Evolutionary conservation across 2,113 vertebrate genomes (phyloP).

Genomic region (Cyanocitta stelleri): DNA sequence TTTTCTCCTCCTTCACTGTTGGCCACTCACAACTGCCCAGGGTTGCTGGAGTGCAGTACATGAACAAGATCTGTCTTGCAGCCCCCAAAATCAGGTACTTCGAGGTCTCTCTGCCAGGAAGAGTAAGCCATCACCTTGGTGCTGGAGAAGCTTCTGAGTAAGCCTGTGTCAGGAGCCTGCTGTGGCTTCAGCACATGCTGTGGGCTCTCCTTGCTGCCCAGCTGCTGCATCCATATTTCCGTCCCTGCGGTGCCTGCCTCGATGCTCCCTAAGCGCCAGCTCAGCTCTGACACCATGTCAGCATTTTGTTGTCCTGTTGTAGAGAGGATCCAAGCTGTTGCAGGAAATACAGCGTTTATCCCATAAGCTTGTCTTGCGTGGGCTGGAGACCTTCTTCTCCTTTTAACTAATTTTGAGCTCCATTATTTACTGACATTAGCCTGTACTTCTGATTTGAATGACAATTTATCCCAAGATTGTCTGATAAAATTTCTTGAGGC

Average conservation of each 20-base stretch:
- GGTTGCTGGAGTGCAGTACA: not conserved
- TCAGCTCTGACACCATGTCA: not conserved
- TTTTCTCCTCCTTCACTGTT: not conserved
- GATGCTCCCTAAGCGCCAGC: not conserved
- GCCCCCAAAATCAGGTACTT: not conserved
- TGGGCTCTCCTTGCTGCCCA: not conserved
- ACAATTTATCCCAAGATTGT: not conserved
- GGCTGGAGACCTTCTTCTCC: not conserved
- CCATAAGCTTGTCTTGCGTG: not conserved
- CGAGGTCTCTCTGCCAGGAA: not conserved
- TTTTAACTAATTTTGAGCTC: not conserved
- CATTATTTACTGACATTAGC: not conserved
- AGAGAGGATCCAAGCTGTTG: not conserved
- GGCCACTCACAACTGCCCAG: not conserved
- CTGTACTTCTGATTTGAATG: not conserved
- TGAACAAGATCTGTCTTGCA: not conserved
- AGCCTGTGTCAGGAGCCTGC: not conserved
- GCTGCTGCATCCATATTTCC: not conserved
- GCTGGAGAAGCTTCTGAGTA: not conserved
- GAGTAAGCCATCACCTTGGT: not conserved
- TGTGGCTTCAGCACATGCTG: not conserved
- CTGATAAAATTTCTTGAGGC: not conserved
- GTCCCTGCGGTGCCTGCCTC: not conserved
- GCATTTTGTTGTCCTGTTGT: not conserved
- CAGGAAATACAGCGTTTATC: not conserved